A percentile compares a stretch with the other conserved stretches of the same genome.
Conservation (phyloP, 2,113 vertebrate genomes). For the Eubucco bourcierii region DNA sequence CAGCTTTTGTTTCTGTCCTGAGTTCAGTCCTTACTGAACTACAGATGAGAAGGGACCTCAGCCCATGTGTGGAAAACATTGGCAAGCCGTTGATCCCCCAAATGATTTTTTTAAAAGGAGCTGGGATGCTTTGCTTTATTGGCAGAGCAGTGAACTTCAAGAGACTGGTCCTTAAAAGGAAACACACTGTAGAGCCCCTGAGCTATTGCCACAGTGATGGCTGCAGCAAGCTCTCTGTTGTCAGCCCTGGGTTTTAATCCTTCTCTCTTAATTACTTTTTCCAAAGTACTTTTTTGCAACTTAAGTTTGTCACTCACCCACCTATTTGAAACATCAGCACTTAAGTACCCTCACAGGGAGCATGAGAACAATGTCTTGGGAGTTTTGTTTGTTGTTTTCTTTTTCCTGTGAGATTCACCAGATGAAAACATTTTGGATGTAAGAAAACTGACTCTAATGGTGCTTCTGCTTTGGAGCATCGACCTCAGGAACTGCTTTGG, state of each 20-base stretch:
- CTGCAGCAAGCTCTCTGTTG: neutral
- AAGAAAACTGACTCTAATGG: neutral
- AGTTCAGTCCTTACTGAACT: slow-evolving; percentile 1
- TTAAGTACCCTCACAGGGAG: neutral
- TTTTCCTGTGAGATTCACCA: neutral
- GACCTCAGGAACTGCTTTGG: neutral
- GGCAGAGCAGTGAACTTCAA: slow-evolving; percentile 13
- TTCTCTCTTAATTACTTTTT: neutral
- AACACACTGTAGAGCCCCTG: neutral
- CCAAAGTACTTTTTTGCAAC: neutral
- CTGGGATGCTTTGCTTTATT: neutral
- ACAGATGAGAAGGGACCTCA: neutral
- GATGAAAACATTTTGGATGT: neutral
- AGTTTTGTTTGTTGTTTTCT: neutral
- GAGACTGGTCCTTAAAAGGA: slow-evolving; percentile 56
- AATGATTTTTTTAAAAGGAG: slow-evolving; percentile 8
- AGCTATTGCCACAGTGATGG: neutral
- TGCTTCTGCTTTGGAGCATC: neutral
- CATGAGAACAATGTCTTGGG: neutral
- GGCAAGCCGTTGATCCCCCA: neutral
- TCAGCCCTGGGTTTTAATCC: neutral
- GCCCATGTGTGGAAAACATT: neutral
- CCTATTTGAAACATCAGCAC: neutral
- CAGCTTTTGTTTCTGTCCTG: slow-evolving; percentile 18
- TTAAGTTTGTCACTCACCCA: neutral